Percentiles rank a stretch among this genome's conserved stretches.
These are phyloP conservation scores for Pimpla rufipes DNA, from an alignment of 2,888 invertebrate genomes.

Conservation along the genomic window DNA sequence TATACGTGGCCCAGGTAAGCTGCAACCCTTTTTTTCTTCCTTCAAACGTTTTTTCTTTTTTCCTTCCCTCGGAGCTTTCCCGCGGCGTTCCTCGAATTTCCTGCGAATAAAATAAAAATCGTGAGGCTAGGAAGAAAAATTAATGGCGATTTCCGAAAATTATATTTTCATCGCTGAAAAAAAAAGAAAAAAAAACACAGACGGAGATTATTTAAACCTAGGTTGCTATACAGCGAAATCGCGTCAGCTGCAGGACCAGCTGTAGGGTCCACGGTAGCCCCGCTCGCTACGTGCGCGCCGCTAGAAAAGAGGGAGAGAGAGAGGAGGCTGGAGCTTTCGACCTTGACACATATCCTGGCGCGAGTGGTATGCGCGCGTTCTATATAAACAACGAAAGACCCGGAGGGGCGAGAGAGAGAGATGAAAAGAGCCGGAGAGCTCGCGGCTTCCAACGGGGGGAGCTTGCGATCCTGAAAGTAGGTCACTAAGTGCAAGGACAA, in stretches of 20 bases:
- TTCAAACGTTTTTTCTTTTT: background rate
- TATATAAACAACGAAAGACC: constrained; percentile 32
- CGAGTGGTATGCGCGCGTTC: constrained; percentile 8
- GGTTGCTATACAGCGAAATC: background rate
- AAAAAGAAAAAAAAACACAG: background rate
- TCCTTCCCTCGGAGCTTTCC: background rate
- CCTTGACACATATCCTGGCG: constrained; percentile 54
- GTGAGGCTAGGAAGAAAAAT: background rate
- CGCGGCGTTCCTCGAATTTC: no score
- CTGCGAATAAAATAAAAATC: no score
- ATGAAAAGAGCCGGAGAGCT: constrained; percentile 18
- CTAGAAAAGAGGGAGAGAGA: constrained; percentile 34
- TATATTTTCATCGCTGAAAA: no score
- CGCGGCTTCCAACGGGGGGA: constrained; percentile 29
- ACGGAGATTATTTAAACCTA: background rate
- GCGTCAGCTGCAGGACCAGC: constrained; percentile 35
- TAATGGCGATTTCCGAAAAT: no score
- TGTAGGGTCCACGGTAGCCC: constrained; percentile 16
- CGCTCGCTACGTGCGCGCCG: background rate
- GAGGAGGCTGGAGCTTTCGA: constrained; percentile 30
- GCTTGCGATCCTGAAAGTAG: constrained; percentile 75
- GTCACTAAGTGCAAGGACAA: constrained; percentile 83
- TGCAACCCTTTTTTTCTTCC: background rate
- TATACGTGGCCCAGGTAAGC: constrained; percentile 99
- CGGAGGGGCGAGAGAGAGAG: background rate